These are phyloP conservation scores for Norana najaformis DNA, from an alignment of 2,888 invertebrate genomes.

Conservation along the genomic window DNA sequence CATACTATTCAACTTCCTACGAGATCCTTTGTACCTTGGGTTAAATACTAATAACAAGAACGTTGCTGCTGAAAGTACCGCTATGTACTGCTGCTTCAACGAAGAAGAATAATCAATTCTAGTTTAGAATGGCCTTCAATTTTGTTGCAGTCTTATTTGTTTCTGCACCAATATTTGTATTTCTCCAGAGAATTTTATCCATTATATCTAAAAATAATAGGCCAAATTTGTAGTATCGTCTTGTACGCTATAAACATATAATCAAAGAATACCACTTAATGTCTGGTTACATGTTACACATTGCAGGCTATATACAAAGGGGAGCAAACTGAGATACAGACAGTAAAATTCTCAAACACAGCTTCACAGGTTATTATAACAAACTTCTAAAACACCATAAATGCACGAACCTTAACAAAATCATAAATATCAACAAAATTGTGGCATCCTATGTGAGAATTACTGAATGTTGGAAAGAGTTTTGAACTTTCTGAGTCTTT, in stretches of 20 bases:
- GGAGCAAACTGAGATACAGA: not conserved
- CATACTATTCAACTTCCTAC: not conserved
- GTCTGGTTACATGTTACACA: not conserved
- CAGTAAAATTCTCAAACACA: not conserved
- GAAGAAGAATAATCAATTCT: not conserved
- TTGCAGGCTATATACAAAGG: not conserved
- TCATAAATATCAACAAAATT: not conserved
- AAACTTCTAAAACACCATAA: slow-evolving; percentile 13
- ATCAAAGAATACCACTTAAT: not conserved
- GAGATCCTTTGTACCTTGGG: not conserved
- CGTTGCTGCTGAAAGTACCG: not conserved
- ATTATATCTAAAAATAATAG: not conserved
- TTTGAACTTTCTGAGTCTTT: not conserved
- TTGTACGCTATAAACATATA: not conserved
- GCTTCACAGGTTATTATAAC: not conserved
- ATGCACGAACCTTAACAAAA: not conserved
- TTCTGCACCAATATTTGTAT: not conserved
- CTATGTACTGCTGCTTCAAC: not conserved
- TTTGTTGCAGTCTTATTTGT: not conserved
- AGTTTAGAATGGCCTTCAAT: not conserved
- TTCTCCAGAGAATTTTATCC: not conserved
- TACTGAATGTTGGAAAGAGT: not conserved
- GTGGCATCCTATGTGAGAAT: not conserved
- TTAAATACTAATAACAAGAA: not conserved
- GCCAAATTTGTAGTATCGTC: not conserved